These are phyloP conservation scores for Drosophila carrolli DNA, from an alignment of 1,140 invertebrate genomes.

Conservation along the genomic window DNA sequence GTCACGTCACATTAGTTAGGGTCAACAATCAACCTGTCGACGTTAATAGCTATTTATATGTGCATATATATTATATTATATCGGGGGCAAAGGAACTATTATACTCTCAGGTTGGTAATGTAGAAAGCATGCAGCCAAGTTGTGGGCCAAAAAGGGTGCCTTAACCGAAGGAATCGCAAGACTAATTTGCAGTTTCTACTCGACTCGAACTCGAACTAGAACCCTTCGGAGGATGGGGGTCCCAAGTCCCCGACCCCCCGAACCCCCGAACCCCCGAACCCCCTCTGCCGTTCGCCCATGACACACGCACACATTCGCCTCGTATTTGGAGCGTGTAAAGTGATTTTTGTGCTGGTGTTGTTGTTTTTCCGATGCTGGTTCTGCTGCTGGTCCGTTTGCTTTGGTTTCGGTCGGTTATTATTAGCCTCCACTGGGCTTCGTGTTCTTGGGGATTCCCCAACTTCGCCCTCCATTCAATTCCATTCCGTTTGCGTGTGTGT, in stretches of 20 bases:
- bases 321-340: conserved; percentile 57
- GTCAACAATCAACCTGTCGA: too few species aligned
- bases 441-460: conserved; percentile 15
- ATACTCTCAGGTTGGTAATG: too few species aligned
- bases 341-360: conserved; percentile 49
- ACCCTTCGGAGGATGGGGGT: not conserved
- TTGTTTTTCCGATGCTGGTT: conserved; percentile 14
- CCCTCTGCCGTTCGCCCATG: conserved; percentile 8
- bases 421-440: conserved; percentile 29
- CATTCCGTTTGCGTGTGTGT: conserved; percentile 45
- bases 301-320: conserved; percentile 10
- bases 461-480: not conserved
- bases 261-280: not conserved
- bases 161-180: not conserved
- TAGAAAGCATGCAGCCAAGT: too few species aligned
- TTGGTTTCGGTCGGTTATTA: conserved; percentile 26
- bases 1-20: too few species aligned
- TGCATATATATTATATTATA: too few species aligned
- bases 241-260: not conserved
- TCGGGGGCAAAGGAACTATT: too few species aligned
- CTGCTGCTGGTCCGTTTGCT: conserved; percentile 15
- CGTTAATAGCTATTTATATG: too few species aligned
- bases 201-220: not conserved
- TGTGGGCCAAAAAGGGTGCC: not conserved
- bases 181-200: not conserved